phyloP scores from a whole-genome alignment of 2,797 vertebrate genomes.

The Calcarius lapponicus region DNA sequence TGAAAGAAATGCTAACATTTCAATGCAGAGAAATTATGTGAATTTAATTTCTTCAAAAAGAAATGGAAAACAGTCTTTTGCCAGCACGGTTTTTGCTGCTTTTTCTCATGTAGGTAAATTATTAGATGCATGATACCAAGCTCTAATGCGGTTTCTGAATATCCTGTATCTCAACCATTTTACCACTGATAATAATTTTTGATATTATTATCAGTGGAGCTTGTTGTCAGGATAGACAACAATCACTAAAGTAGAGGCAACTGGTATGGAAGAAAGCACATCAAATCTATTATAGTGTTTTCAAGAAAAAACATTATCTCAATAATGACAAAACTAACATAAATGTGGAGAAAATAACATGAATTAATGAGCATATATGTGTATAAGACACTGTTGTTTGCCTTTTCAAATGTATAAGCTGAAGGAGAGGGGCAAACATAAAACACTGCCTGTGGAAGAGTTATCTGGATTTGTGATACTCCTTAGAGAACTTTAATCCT shows the following conservation, averaged over 20 bases:
- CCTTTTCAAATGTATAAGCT: background rate
- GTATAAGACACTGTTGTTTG: background rate
- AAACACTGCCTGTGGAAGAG: background rate
- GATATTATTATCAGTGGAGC: background rate
- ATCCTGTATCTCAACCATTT: background rate
- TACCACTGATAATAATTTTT: background rate
- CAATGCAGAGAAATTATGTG: background rate
- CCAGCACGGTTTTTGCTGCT: background rate
- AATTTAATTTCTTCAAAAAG: background rate
- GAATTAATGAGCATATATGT: background rate
- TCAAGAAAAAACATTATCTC: background rate
- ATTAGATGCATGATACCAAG: background rate
- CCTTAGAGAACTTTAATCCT: background rate
- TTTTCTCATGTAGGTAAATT: background rate
- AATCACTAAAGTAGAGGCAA: background rate
- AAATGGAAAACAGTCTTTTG: background rate
- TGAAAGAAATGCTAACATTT: background rate
- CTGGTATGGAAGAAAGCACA: background rate
- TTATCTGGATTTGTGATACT: background rate
- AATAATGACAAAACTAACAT: background rate
- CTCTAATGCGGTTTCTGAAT: background rate
- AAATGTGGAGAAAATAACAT: background rate
- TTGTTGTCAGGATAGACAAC: background rate
- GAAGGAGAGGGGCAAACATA: background rate
- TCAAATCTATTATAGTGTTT: background rate